Evolutionary conservation across 2,888 invertebrate species (phyloP).

Genomic region (Geophilus truncorum): DNA sequence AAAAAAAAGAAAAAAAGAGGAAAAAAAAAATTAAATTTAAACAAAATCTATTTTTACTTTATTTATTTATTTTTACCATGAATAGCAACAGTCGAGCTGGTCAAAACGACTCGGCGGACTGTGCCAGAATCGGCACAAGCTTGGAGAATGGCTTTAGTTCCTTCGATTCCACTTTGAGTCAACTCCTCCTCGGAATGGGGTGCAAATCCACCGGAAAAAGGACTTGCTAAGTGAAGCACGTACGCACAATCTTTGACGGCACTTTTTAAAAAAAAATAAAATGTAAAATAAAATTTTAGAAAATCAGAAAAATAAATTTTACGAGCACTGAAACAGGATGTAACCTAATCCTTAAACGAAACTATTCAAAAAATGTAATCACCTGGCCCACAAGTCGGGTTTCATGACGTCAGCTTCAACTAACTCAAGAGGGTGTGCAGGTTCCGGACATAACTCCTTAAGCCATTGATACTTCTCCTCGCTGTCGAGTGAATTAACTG

Average conservation of each 20-base stretch:
- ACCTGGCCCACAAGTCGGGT: slow-evolving; percentile 48
- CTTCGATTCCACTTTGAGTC: slow-evolving; percentile 52
- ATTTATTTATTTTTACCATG: too few species aligned
- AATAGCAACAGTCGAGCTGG: slow-evolving; percentile 52
- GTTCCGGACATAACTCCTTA: slow-evolving; percentile 46
- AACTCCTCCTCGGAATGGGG: slow-evolving; percentile 47
- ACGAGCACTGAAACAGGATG: neutral
- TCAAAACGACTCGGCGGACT: slow-evolving; percentile 53
- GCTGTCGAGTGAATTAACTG: slow-evolving; percentile 49
- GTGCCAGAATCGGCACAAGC: slow-evolving; percentile 49
- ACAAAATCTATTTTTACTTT: neutral
- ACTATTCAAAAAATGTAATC: neutral
- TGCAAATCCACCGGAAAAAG: slow-evolving; percentile 46
- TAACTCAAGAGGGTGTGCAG: slow-evolving; percentile 49
- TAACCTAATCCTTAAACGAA: too few species aligned
- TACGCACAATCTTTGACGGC: slow-evolving; percentile 50
- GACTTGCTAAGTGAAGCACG: slow-evolving; percentile 52
- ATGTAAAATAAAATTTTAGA: neutral
- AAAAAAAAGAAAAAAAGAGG: neutral
- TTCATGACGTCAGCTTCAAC: slow-evolving; percentile 53
- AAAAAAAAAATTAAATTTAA: neutral
- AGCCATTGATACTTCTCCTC: slow-evolving; percentile 46
- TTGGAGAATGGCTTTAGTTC: slow-evolving; percentile 51
- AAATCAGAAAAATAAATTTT: neutral
- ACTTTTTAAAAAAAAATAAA: slow-evolving; percentile 39